These are phyloP conservation scores for Lycaena phlaeas DNA, from an alignment of 2,888 invertebrate genomes.

Conservation along the genomic window DNA sequence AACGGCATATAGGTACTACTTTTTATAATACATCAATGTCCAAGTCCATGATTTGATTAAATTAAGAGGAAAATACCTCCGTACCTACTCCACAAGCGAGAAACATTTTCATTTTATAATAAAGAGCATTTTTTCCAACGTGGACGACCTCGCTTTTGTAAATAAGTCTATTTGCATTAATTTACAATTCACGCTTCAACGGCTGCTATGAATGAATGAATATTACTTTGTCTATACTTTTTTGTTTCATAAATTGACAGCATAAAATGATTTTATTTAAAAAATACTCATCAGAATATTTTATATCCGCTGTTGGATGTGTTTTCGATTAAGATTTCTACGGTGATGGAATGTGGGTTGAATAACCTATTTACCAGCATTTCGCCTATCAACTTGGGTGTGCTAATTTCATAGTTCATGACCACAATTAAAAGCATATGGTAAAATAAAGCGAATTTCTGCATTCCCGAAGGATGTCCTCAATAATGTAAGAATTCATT, in stretches of 20 bases:
- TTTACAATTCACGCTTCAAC: conserved; percentile 34
- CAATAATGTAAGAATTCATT: too few relatives aligned
- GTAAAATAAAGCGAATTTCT: too few relatives aligned
- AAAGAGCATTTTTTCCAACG: conserved; percentile 41
- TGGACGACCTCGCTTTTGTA: conserved; percentile 47
- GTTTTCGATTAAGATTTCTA: too few relatives aligned
- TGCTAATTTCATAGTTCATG: too few relatives aligned
- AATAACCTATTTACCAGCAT: too few relatives aligned
- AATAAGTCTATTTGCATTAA: conserved; percentile 60
- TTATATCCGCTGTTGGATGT: too few relatives aligned
- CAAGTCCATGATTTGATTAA: conserved; percentile 58
- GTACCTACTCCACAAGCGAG: conserved; percentile 16
- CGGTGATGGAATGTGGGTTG: too few relatives aligned
- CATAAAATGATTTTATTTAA: not conserved
- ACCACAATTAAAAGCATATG: too few relatives aligned
- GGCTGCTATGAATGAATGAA: conserved; percentile 34
- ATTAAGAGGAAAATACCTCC: conserved; percentile 60
- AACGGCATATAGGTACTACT: too few relatives aligned
- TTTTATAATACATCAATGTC: not conserved
- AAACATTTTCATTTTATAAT: conserved; percentile 28
- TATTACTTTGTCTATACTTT: conserved; percentile 24
- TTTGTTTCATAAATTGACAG: conserved; percentile 2
- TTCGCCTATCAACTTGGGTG: too few relatives aligned
- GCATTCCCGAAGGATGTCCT: too few relatives aligned
- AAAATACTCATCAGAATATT: not conserved